Evolutionary conservation across 2,888 invertebrate genomes (phyloP).

Genomic region (Ptycholaimellus sp.): DNA sequence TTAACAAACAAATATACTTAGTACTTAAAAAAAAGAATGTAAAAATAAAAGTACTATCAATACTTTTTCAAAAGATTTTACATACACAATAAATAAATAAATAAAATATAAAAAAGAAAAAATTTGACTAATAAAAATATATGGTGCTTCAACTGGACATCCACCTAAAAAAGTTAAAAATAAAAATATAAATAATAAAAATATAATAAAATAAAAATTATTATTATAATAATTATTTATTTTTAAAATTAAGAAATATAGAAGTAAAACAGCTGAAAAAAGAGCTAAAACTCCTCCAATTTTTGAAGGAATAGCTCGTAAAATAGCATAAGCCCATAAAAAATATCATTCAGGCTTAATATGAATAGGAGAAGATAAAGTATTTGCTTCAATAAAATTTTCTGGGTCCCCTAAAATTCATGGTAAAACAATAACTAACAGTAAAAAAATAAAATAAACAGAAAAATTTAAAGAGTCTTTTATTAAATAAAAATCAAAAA

Average conservation of each 20-base stretch:
- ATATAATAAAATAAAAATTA: not conserved
- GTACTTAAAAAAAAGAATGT: constrained; percentile 9
- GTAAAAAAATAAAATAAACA: constrained; percentile 34
- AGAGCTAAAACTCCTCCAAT: constrained; percentile 47
- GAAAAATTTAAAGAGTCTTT: constrained; percentile 28
- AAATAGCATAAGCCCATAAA: constrained; percentile 53
- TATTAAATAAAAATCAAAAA: constrained; percentile 14
- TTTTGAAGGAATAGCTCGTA: constrained; percentile 56
- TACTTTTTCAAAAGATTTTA: constrained; percentile 12
- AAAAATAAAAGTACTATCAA: constrained; percentile 9
- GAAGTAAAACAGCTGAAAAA: constrained; percentile 42
- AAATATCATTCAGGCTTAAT: constrained; percentile 67
- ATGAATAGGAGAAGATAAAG: constrained; percentile 44
- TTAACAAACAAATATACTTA: constrained; percentile 10
- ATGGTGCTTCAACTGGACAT: constrained; percentile 1
- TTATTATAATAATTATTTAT: constrained; percentile 1
- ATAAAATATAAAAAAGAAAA: constrained; percentile 10
- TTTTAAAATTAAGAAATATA: constrained; percentile 28
- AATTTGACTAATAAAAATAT: constrained; percentile 11
- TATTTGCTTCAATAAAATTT: constrained; percentile 47
- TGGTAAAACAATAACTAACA: constrained; percentile 36
- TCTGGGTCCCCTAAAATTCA: constrained; percentile 37
- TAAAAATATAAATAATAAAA: not conserved
- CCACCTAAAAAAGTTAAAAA: not conserved
- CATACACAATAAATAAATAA: constrained; percentile 9